Conservation (phyloP, 2,888 invertebrate genomes). For the Romanomermis culicivorax region DNA sequence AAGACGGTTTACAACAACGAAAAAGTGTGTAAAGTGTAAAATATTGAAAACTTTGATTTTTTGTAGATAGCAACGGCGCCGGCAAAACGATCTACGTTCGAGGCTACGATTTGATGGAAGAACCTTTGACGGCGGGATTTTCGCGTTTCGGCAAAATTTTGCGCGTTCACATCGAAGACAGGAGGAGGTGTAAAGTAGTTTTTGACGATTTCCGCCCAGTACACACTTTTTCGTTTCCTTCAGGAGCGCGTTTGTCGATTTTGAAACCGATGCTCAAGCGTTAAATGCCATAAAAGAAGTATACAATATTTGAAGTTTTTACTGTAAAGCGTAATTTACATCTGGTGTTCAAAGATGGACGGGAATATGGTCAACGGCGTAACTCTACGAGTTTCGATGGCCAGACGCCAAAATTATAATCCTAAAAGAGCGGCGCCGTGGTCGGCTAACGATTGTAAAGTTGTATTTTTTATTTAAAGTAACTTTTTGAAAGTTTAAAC, state of each 20-base stretch:
- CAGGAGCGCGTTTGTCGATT: slow-evolving; percentile 8
- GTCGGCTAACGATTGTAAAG: too few relatives aligned
- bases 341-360: too few relatives aligned
- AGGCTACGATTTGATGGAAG: slow-evolving; percentile 10
- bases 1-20: too few relatives aligned
- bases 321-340: too few relatives aligned
- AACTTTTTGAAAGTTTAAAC: too few relatives aligned
- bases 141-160: slow-evolving; percentile 2
- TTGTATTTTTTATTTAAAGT: too few relatives aligned
- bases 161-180: slow-evolving; percentile 1
- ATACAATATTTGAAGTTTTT: too few relatives aligned
- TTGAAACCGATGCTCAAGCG: not conserved
- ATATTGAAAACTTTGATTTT: too few relatives aligned
- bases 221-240: not conserved
- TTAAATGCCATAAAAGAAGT: slow-evolving; percentile 8
- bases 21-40: too few relatives aligned
- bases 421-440: too few relatives aligned
- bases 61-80: not conserved
- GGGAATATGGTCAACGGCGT: slow-evolving; percentile 12
- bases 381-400: slow-evolving; percentile 13
- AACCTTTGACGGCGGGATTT: slow-evolving; percentile 5
- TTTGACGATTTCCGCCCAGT: not conserved
- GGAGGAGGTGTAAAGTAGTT: slow-evolving; percentile 1
- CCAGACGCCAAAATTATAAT: slow-evolving; percentile 9
- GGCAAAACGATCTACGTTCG: slow-evolving; percentile 10